Conservation (phyloP, 2,113 vertebrate genomes). For the Notothenia rossii region DNA sequence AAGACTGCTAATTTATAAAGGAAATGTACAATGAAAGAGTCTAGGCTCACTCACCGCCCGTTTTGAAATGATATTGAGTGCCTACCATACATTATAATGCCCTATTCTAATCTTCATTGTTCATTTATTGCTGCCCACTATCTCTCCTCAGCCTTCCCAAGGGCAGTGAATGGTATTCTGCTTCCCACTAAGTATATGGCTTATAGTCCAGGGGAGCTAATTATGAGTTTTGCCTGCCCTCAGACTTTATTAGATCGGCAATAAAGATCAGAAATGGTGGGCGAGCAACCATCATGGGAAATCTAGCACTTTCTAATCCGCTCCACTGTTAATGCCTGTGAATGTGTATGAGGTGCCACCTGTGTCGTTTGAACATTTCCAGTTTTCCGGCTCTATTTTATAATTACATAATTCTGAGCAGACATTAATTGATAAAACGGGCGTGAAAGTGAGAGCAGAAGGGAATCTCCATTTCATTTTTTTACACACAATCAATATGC, state of each 20-base stretch:
- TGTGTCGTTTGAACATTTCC: neutral
- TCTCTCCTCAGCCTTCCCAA: conserved; percentile 40
- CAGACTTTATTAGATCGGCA: conserved; percentile 32
- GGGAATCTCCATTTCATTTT: conserved; percentile 9
- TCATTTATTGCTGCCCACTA: conserved; percentile 47
- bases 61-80: conserved; percentile 29
- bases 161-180: conserved; percentile 43
- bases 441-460: neutral
- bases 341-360: neutral
- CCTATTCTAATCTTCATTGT: conserved; percentile 53
- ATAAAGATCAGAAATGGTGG: conserved; percentile 19
- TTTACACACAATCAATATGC: conserved; percentile 2
- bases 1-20: neutral
- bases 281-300: conserved; percentile 19
- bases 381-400: neutral
- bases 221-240: conserved; percentile 49
- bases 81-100: conserved; percentile 56
- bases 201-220: conserved; percentile 28
- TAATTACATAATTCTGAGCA: neutral
- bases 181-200: conserved; percentile 5
- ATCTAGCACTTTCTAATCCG: conserved; percentile 11
- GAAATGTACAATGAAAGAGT: neutral
- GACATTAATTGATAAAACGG: neutral
- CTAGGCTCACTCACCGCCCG: neutral
- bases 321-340: neutral